Evolutionary conservation across 2,113 vertebrate genomes (phyloP).

Genomic region (Cynopterus brachyotis): DNA sequence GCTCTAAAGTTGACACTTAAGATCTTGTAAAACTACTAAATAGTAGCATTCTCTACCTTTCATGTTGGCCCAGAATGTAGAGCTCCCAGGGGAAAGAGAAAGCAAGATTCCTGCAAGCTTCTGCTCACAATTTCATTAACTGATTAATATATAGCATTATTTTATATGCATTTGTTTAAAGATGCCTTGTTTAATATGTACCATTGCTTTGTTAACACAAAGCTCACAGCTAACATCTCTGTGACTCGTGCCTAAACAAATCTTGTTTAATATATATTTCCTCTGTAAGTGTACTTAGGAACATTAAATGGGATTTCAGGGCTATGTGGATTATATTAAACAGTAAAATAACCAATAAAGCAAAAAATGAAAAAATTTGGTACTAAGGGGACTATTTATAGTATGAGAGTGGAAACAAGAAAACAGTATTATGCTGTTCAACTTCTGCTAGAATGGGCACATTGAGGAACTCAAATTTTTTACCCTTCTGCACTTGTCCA

Average conservation of each 20-base stretch:
- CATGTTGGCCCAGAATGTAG: neutral
- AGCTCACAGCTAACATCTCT: neutral
- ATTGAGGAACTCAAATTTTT: neutral
- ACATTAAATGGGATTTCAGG: neutral
- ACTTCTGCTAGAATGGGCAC: neutral
- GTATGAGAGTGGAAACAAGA: neutral
- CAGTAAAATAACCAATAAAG: neutral
- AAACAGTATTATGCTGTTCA: neutral
- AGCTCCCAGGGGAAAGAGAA: neutral
- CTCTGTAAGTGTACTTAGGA: neutral
- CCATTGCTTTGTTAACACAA: neutral
- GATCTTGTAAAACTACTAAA: neutral
- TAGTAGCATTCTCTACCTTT: neutral
- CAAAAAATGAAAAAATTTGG: neutral
- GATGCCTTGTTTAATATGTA: neutral
- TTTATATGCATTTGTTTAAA: neutral
- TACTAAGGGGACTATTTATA: neutral
- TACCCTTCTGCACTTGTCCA: neutral
- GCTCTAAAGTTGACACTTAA: neutral
- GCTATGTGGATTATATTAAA: neutral
- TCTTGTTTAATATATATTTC: neutral
- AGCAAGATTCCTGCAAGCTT: neutral
- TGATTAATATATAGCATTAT: neutral
- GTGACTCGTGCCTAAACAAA: neutral
- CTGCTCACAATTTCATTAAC: neutral